phyloP scores from a whole-genome alignment of 1,140 invertebrate species.

The Pseudomyrmex dendroicus region DNA sequence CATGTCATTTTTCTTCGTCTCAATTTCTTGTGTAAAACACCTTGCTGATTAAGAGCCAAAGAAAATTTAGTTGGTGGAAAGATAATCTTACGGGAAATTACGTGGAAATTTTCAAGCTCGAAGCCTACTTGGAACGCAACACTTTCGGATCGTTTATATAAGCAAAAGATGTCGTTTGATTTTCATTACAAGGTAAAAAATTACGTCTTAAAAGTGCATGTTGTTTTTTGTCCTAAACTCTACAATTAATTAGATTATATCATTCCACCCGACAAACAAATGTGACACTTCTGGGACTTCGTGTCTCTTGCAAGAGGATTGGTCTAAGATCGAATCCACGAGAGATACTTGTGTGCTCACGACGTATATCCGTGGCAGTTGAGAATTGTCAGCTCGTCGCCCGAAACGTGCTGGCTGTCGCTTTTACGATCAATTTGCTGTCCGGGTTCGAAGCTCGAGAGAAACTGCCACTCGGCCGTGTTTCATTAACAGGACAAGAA shows the following conservation, averaged over 20 bases:
- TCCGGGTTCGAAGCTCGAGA: conserved; percentile 43
- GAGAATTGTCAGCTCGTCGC: conserved; percentile 54
- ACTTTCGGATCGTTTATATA: neutral
- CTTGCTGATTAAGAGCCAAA: neutral
- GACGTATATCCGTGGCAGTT: conserved; percentile 5
- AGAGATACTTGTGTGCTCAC: conserved; percentile 36
- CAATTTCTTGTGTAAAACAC: neutral
- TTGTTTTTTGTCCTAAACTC: neutral
- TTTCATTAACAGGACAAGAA: conserved; percentile 77
- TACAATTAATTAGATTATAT: neutral
- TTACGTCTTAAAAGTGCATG: neutral
- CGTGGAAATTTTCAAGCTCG: neutral
- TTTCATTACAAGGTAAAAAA: too few species aligned
- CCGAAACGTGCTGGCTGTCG: conserved; percentile 36
- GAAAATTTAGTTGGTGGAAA: neutral
- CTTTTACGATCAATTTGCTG: conserved; percentile 65
- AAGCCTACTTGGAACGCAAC: neutral
- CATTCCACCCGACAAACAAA: neutral
- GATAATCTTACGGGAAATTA: neutral
- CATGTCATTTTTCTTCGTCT: neutral
- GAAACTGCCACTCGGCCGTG: conserved; percentile 62
- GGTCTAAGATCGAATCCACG: conserved; percentile 18
- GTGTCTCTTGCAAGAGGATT: neutral
- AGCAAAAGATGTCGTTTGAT: too few species aligned
- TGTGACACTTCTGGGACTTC: conserved; percentile 14